Percentiles rank a stretch among this genome's conserved stretches.
phyloP scores from a whole-genome alignment of 2,113 vertebrate genomes.

The Bubalus kerabau region DNA sequence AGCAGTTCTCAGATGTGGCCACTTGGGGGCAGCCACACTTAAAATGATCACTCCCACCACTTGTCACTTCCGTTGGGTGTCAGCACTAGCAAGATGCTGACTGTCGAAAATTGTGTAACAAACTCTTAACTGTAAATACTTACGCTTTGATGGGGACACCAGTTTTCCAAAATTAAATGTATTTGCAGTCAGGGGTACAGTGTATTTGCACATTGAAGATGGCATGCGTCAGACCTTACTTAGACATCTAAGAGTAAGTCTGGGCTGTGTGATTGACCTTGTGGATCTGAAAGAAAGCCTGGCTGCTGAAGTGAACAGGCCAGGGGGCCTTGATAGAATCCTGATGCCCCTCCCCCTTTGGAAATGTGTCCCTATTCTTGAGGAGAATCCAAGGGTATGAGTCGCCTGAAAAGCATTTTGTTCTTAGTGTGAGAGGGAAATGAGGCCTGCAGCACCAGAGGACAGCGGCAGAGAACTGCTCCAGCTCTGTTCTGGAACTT shows the following conservation, averaged over 20 bases:
- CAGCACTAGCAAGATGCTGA: not conserved
- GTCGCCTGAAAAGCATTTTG: not conserved
- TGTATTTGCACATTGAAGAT: not conserved
- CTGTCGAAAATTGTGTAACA: slow-evolving; percentile 21
- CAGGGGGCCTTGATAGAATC: not conserved
- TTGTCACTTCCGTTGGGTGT: not conserved
- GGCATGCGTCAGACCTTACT: not conserved
- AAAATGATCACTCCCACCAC: not conserved
- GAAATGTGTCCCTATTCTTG: not conserved
- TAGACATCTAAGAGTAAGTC: not conserved
- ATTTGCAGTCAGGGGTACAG: not conserved
- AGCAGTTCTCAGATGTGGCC: slow-evolving; percentile 28
- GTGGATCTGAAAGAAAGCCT: not conserved
- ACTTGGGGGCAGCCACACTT: slow-evolving; percentile 55
- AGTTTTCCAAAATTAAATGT: slow-evolving; percentile 47
- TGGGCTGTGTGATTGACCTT: not conserved
- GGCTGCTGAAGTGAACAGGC: not conserved
- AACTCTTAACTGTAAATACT: slow-evolving; percentile 49
- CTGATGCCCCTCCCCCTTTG: not conserved
- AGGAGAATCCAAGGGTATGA: not conserved
- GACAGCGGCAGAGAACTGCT: not conserved
- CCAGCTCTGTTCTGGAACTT: not conserved
- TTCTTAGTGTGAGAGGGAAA: not conserved
- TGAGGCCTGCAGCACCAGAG: not conserved
- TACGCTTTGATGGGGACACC: not conserved